Evolutionary conservation across 1,140 invertebrate species (phyloP).

Genomic region (Drosophila persimilis): DNA sequence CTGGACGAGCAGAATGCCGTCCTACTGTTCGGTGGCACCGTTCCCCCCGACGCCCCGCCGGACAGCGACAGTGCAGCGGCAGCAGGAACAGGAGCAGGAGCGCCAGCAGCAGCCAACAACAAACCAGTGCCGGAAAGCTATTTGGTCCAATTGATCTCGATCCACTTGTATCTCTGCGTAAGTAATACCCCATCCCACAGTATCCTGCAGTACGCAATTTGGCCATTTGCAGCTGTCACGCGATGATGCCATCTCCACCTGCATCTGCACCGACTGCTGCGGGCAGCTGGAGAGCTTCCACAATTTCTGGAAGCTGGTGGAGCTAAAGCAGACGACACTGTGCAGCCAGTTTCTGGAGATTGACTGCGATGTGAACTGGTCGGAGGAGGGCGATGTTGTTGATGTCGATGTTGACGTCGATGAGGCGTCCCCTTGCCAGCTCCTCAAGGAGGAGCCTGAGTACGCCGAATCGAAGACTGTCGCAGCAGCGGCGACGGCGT

Average conservation of each 20-base stretch:
- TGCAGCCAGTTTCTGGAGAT: conserved; percentile 71
- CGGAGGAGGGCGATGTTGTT: conserved; percentile 54
- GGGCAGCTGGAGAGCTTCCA: conserved; percentile 72
- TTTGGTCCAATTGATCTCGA: conserved; percentile 75
- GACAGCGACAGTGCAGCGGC: conserved; percentile 31
- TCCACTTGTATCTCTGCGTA: conserved; percentile 76
- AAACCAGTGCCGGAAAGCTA: conserved; percentile 71
- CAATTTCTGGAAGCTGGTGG: conserved; percentile 71
- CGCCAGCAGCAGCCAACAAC: conserved; percentile 44
- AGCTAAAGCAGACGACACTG: conserved; percentile 72
- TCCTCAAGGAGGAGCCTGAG: conserved; percentile 35
- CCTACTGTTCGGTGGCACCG: conserved; percentile 46
- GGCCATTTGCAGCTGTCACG: conserved; percentile 50
- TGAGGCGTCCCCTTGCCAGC: conserved; percentile 2
- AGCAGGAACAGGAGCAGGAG: conserved; percentile 28
- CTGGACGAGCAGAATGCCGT: conserved; percentile 66
- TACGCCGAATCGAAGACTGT: conserved; percentile 9
- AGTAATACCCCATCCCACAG: conserved; percentile 21
- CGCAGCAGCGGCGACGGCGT: conserved; percentile 11
- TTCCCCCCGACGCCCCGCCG: conserved; percentile 20
- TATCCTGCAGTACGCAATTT: neutral
- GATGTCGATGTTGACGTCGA: conserved; percentile 25
- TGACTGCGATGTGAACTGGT: conserved; percentile 74
- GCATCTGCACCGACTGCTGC: conserved; percentile 66
- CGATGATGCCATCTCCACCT: conserved; percentile 74